Conservation (phyloP, 2,888 invertebrate genomes). For the Coleophora flavipennella region DNA sequence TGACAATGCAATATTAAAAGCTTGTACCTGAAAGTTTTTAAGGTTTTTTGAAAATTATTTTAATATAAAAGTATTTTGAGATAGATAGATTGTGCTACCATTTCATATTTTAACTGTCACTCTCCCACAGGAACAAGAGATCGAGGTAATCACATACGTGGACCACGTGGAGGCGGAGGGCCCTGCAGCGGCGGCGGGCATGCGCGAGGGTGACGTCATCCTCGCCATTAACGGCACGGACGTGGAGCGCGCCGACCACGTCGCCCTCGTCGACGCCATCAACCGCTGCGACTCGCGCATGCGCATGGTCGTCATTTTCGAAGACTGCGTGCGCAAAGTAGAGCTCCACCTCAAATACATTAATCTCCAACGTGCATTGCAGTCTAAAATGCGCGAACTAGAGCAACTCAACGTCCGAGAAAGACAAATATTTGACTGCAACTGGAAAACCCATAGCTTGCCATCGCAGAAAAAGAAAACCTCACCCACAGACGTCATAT, state of each 20-base stretch:
- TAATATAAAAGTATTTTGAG: no score
- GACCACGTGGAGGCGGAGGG: conserved; percentile 96
- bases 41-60: no score
- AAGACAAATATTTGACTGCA: conserved; percentile 85
- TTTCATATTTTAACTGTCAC: no score
- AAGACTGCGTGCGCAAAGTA: conserved; percentile 95
- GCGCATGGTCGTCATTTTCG: conserved; percentile 97
- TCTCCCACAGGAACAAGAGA: conserved; percentile 80
- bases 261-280: conserved; percentile 92
- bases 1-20: no score
- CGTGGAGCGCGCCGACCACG: conserved; percentile 96
- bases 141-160: conserved; percentile 97
- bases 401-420: conserved; percentile 87
- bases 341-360: conserved; percentile 95
- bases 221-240: conserved; percentile 96
- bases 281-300: conserved; percentile 90
- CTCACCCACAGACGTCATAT: conserved; percentile 62
- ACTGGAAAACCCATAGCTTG: conserved; percentile 92
- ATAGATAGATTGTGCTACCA: no score
- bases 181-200: conserved; percentile 92
- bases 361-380: conserved; percentile 86
- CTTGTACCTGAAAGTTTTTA: no score
- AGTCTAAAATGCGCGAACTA: conserved; percentile 87
- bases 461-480: conserved; percentile 87
- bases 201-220: conserved; percentile 97